A percentile compares a stretch with the other conserved stretches of the same genome.
These are phyloP conservation scores for Muscidifurax raptorellus DNA, from an alignment of 1,140 invertebrate genomes.

Conservation along the genomic window DNA sequence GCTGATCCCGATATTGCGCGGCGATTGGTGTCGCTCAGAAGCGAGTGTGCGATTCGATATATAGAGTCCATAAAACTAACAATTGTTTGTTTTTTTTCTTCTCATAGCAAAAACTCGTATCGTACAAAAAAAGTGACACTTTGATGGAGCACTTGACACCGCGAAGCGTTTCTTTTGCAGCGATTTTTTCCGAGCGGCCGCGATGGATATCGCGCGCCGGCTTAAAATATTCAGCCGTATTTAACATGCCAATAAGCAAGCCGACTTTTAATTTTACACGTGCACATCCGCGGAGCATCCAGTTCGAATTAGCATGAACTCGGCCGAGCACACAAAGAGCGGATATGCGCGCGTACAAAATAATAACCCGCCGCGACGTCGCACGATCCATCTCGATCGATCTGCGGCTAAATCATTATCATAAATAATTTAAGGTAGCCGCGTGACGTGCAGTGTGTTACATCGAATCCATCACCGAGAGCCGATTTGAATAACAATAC, in stretches of 20 bases:
- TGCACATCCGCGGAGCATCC: not conserved
- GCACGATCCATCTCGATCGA: not conserved
- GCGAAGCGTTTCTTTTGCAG: too few species aligned
- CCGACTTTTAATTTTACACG: not conserved
- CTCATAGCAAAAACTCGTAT: too few species aligned
- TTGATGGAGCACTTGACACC: too few species aligned
- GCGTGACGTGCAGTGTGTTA: not conserved
- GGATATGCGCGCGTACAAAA: not conserved
- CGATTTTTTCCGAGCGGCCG: too few species aligned
- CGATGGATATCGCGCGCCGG: too few species aligned
- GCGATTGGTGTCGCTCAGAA: too few species aligned
- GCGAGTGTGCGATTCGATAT: not conserved
- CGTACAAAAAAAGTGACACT: too few species aligned
- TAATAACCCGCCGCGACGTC: not conserved
- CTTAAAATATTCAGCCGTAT: not conserved
- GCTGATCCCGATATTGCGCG: not conserved
- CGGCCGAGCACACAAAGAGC: not conserved
- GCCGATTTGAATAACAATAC: constrained; percentile 19
- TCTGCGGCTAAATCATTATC: not conserved
- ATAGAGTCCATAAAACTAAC: too few species aligned
- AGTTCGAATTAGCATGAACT: not conserved
- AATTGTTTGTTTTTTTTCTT: too few species aligned
- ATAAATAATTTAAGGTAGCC: constrained; percentile 2
- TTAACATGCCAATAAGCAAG: not conserved
- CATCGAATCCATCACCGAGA: not conserved